Evolutionary conservation across 1,140 invertebrate species (phyloP), one percentile per base, ranked within the genome.

Genomic region (Acromyrmex charruanus): DNA sequence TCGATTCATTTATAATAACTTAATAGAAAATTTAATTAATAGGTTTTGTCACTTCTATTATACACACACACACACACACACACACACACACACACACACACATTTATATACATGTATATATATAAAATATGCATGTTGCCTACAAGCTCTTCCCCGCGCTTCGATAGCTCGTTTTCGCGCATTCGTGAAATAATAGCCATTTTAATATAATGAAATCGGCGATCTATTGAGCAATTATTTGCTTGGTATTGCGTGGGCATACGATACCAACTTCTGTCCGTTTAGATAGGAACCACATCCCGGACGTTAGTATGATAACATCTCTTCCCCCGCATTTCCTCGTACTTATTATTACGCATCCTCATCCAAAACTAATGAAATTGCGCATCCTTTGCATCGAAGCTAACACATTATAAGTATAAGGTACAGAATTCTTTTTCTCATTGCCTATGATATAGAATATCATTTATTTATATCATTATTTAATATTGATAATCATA

Each of bases 321-420:
- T 85, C 86, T 88, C 92, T 92, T 94, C 94, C 94, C 89, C 93
- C 94, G 92, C 94, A 95, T 92, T 95, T 95, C 94, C 94, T 95
- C 91, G 88, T 88, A 92, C 87, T 90, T 92, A 85, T 89, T 92
- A 87, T 89, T 92, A 58, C 86, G 72, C 86, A 75, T 87, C 75
- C 72, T 87, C 59, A 16, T 65, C 63, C 59, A 68, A 88, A 89
- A 77, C 82, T 63, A 79, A 53, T 79, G 79, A 77, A 80, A 65
- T 87, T 80, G 81, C 72, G 66, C 85, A 79, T 55, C 68, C 79
- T 89, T 90, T 80, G 59, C 58, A 28, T 81, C 28, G 14, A 5
- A 58, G n/a, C 16, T 58, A n/a, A 55, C 6, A 21, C 31, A 5
- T 16, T 55, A 71, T 71, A 39, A 66, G 39, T 55, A 71, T 71